phyloP scores from a whole-genome alignment of 2,888 invertebrate genomes.

The Brenthis ino region DNA sequence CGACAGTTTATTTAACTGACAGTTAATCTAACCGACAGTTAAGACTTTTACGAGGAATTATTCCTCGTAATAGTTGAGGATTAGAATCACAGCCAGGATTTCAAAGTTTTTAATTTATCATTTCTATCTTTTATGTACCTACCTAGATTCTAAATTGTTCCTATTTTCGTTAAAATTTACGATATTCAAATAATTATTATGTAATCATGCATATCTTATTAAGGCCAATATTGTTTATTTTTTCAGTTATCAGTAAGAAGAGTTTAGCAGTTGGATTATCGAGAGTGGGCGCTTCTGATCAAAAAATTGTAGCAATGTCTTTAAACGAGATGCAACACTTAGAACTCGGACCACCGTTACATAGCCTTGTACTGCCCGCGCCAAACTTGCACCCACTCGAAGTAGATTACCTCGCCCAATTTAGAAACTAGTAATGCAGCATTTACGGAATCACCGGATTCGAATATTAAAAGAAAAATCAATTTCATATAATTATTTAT shows the following conservation, averaged over 20 bases:
- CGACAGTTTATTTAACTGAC: too few relatives aligned
- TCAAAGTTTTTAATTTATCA: too few relatives aligned
- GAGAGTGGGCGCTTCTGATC: slow-evolving; percentile 93
- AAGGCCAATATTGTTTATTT: slow-evolving; percentile 8
- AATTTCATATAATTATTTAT: slow-evolving; percentile 37
- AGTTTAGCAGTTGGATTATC: slow-evolving; percentile 93
- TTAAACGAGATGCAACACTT: slow-evolving; percentile 87
- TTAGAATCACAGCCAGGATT: too few relatives aligned
- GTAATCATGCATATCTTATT: too few relatives aligned
- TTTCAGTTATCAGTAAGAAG: slow-evolving; percentile 74
- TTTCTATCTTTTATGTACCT: too few relatives aligned
- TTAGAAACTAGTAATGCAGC: slow-evolving; percentile 56
- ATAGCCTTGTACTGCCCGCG: slow-evolving; percentile 95
- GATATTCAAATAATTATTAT: too few relatives aligned
- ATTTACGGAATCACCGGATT: background rate
- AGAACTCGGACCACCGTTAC: slow-evolving; percentile 94
- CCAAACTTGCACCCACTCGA: slow-evolving; percentile 94
- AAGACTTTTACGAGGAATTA: too few relatives aligned
- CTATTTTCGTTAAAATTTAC: too few relatives aligned
- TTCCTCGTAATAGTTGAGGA: too few relatives aligned
- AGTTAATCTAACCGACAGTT: too few relatives aligned
- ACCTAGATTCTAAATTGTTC: too few relatives aligned
- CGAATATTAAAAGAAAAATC: slow-evolving; percentile 32
- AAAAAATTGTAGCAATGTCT: slow-evolving; percentile 88
- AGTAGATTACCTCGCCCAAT: slow-evolving; percentile 91